Evolutionary conservation across 2,888 invertebrate genomes (phyloP).

Genomic region (Dinocampus coccinellae): DNA sequence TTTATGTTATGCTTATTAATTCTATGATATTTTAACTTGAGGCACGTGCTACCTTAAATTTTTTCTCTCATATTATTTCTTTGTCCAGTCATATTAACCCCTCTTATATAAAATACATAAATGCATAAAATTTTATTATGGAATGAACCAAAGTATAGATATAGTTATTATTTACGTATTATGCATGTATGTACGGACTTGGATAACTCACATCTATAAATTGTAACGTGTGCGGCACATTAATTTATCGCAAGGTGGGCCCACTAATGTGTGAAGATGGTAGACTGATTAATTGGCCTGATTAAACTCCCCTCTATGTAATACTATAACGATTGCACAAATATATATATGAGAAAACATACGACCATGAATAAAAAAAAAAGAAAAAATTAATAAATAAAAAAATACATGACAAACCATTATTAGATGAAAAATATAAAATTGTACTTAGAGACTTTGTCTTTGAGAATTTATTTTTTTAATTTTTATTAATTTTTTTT

Average conservation of each 20-base stretch:
- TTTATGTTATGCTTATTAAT: conserved; percentile 43
- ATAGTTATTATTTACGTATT: conserved; percentile 20
- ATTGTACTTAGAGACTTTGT: too few relatives aligned
- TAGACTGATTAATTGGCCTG: conserved; percentile 58
- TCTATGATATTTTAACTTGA: conserved; percentile 40
- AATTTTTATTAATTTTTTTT: too few relatives aligned
- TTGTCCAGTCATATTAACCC: conserved; percentile 9
- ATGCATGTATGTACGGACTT: conserved; percentile 40
- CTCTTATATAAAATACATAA: conserved; percentile 26
- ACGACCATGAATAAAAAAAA: too few relatives aligned
- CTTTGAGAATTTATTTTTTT: too few relatives aligned
- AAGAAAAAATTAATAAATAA: too few relatives aligned
- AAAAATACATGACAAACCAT: too few relatives aligned
- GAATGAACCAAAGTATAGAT: conserved; percentile 1
- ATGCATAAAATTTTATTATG: conserved; percentile 38
- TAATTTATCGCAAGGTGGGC: conserved; percentile 58
- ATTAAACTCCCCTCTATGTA: conserved; percentile 37
- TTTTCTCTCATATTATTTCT: background rate
- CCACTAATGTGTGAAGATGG: conserved; percentile 61
- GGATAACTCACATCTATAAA: conserved; percentile 46
- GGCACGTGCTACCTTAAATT: conserved; percentile 39
- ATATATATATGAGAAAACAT: background rate
- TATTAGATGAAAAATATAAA: too few relatives aligned
- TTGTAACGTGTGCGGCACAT: conserved; percentile 40
- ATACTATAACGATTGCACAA: background rate